A percentile compares a stretch with the other conserved stretches of the same genome.
Conservation (phyloP, 2,888 invertebrate species). For the Drosophila eohydei region DNA sequence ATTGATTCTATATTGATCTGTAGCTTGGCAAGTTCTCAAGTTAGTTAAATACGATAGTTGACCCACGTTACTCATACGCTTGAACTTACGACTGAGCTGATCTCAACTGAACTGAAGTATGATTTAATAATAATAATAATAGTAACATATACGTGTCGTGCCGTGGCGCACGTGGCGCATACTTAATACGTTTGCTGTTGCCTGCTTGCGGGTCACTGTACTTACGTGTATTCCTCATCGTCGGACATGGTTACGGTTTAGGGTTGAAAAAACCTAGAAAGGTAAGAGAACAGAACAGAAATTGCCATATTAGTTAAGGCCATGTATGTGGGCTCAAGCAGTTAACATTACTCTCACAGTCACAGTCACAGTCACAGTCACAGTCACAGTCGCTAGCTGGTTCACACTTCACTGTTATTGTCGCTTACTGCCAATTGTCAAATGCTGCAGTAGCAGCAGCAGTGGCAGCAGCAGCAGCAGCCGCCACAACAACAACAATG, state of each 20-base stretch:
- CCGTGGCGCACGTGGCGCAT: conserved; percentile 34
- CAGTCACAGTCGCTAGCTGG: neutral
- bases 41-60: conserved; percentile 4
- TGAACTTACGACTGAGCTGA: conserved; percentile 37
- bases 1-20: neutral
- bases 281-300: neutral
- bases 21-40: neutral
- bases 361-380: neutral
- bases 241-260: conserved; percentile 93
- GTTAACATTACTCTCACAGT: neutral
- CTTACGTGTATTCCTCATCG: conserved; percentile 98
- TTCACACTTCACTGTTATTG: conserved; percentile 14
- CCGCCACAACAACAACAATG: conserved; percentile 40
- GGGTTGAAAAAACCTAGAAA: conserved; percentile 87
- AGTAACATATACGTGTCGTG: neutral
- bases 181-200: conserved; percentile 41
- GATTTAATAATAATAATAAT: conserved; percentile 9
- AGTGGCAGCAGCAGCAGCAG: conserved; percentile 17
- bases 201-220: conserved; percentile 82
- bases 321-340: neutral
- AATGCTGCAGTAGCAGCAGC: conserved; percentile 28
- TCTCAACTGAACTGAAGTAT: conserved; percentile 13
- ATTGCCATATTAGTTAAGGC: conserved; percentile 15
- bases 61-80: neutral
- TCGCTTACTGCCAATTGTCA: conserved; percentile 16